Base-by-base conservation (phyloP, 2,113 vertebrate genomes). In the human (Homo sapiens) region DNA sequence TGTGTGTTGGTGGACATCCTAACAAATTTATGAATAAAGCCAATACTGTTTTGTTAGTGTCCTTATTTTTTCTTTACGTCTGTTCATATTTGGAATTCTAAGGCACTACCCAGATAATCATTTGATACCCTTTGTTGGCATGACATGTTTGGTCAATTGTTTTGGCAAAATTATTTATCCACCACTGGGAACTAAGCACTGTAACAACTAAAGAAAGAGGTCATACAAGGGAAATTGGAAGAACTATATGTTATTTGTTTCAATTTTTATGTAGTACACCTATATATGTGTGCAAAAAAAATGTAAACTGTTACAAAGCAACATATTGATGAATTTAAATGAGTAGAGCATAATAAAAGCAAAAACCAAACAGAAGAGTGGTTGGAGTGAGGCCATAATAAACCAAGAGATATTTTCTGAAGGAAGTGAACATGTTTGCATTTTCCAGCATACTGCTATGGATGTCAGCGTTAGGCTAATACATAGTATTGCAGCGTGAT, bases 191-290 rank as follows among this genome's bases (percentile, higher is more conserved):
- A 89, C 50, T 35, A 73, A 90, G 89, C 38, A 78, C 7, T 57
- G 8, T 83, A 70, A 75, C 17, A 95, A 50, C 43, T 89, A 89
- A 90, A 94, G 64, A 83, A 81, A 85, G 78, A 61, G 20, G 38
- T 78, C 52, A 10, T 81, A 38, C 61, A 35, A 75, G 61, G 52
- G 40, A 92, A 88, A 66, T 32, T 45, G 52, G 43, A 61, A 95
- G 94, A 66, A 81, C 84, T 97, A 79, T 96, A 96, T 98, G 98
- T 81, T 97, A 96, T 92, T 97, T 97, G 94, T 66, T 96, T 97
- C 94, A 52, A 38, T 97, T 97, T 97, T 95, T 92, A 83, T 48
- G 27, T 55, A 82, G 59, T 85, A 76, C 76, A 98, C 97, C 98
- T 97, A 97, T 98, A 90, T 95, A 35, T 95, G 94, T 97, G 96